These are phyloP conservation scores for Pteria penguin DNA, from an alignment of 2,888 invertebrate species.

Conservation along the genomic window DNA sequence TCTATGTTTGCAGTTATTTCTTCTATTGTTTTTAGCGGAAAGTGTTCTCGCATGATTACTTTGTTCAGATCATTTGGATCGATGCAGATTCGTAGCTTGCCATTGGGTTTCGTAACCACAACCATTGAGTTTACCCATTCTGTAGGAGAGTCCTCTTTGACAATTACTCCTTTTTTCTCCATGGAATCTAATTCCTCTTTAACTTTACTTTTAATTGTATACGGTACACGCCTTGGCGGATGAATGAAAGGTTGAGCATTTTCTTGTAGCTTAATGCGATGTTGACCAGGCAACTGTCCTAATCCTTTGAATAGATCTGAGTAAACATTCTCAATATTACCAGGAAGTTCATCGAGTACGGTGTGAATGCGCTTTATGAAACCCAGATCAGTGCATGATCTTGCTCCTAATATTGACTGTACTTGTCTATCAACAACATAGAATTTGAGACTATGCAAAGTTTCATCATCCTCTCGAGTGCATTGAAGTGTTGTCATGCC, in stretches of 20 bases:
- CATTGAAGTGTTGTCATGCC: neutral
- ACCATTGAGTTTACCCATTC: neutral
- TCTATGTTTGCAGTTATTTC: too few species aligned
- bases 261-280: neutral
- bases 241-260: neutral
- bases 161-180: neutral
- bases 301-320: neutral
- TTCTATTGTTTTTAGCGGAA: neutral
- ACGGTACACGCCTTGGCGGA: neutral
- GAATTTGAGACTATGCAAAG: neutral
- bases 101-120: neutral
- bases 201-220: neutral
- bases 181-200: neutral
- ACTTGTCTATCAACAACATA: neutral
- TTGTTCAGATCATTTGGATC: neutral
- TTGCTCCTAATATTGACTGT: neutral
- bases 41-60: neutral
- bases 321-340: neutral
- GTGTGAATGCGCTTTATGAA: neutral
- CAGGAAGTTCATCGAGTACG: neutral
- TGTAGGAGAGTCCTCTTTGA: neutral
- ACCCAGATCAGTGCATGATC: neutral
- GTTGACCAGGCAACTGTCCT: neutral
- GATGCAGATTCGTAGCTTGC: neutral
- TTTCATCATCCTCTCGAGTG: neutral